These are phyloP conservation scores for Anoura caudifer DNA, from an alignment of 2,113 vertebrate genomes.

Conservation along the genomic window DNA sequence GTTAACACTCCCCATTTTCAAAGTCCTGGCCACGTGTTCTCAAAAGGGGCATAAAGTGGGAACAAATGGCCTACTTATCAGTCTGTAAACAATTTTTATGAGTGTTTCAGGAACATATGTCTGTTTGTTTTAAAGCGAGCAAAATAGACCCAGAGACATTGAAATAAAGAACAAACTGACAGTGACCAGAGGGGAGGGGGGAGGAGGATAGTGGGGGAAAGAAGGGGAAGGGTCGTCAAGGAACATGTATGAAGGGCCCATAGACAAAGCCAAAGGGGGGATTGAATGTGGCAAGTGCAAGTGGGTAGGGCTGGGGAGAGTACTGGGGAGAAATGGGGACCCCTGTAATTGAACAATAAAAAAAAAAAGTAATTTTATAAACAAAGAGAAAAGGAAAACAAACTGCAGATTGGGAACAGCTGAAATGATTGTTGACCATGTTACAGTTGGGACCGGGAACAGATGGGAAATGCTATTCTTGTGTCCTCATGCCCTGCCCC, in stretches of 20 bases:
- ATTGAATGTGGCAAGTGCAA: too few relatives aligned
- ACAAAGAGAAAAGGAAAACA: background rate
- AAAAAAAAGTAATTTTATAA: too few relatives aligned
- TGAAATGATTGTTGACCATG: background rate
- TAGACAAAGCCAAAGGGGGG: too few relatives aligned
- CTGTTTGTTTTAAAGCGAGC: background rate
- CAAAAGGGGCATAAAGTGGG: background rate
- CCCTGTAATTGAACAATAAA: too few relatives aligned
- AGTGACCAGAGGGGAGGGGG: too few relatives aligned
- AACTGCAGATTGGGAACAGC: background rate
- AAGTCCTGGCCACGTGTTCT: background rate
- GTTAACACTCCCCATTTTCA: background rate
- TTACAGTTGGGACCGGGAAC: background rate
- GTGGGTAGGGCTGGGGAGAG: too few relatives aligned
- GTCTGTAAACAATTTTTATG: background rate
- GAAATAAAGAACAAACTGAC: too few relatives aligned
- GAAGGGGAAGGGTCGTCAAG: too few relatives aligned
- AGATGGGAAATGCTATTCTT: background rate
- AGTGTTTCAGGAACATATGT: background rate
- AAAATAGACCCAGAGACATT: too few relatives aligned
- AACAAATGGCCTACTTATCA: background rate
- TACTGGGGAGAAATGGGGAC: too few relatives aligned
- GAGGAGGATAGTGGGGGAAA: too few relatives aligned
- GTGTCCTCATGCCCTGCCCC: background rate
- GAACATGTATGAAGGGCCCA: too few relatives aligned